These are phyloP conservation scores for Tetraneura akinire DNA, from an alignment of 1,140 invertebrate species.

Conservation along the genomic window DNA sequence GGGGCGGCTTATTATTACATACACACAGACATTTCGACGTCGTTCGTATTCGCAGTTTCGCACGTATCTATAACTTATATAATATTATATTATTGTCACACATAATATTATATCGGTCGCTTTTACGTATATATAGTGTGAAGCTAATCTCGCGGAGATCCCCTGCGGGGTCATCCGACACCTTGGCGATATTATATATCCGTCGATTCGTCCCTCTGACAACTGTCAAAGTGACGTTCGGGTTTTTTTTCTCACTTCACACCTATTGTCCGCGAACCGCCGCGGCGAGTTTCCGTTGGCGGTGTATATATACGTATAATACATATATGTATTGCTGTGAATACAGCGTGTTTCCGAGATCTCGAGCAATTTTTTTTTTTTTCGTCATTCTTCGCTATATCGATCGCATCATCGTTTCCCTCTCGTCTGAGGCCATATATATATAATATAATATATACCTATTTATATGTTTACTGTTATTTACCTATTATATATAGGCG, in stretches of 20 bases:
- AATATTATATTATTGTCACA: neutral
- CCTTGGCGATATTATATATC: conserved; percentile 37
- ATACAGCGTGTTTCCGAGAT: conserved; percentile 39
- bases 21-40: neutral
- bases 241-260: neutral
- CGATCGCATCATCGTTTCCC: too few relatives aligned
- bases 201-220: conserved; percentile 48
- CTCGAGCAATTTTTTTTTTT: neutral
- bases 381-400: too few relatives aligned
- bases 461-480: conserved; percentile 49
- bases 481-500: neutral
- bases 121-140: neutral
- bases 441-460: too few relatives aligned
- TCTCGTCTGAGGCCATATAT: neutral
- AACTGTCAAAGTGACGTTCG: conserved; percentile 33
- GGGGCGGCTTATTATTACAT: conserved; percentile 21
- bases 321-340: too few relatives aligned
- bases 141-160: conserved; percentile 46
- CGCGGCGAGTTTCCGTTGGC: conserved; percentile 34
- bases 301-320: neutral
- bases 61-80: conserved; percentile 33
- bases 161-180: conserved; percentile 48
- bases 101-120: neutral
- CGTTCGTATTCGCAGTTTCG: too few relatives aligned
- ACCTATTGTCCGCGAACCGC: neutral